Evolutionary conservation across 2,113 vertebrate genomes (phyloP).

Genomic region (Mustela lutreola): DNA sequence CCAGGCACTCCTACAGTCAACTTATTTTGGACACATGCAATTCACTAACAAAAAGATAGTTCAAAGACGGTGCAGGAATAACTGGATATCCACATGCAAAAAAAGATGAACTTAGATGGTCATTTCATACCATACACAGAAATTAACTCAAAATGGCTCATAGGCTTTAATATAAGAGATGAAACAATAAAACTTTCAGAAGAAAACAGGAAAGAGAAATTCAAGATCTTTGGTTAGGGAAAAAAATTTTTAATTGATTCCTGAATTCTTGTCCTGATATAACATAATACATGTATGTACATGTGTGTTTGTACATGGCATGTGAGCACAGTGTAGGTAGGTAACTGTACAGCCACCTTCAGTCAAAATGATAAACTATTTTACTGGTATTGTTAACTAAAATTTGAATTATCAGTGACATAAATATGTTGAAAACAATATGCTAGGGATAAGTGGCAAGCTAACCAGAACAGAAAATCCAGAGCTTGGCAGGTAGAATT

Average conservation of each 20-base stretch:
- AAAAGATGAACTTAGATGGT: neutral
- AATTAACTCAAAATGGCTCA: conserved; percentile 46
- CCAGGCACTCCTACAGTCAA: neutral
- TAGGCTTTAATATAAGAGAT: neutral
- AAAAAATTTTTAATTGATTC: neutral
- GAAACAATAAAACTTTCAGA: conserved; percentile 7
- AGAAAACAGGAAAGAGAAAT: conserved; percentile 13
- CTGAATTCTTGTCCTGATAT: conserved; percentile 39
- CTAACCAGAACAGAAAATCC: conserved; percentile 57
- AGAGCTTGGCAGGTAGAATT: conserved; percentile 70
- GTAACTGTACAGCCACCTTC: neutral
- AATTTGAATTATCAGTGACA: conserved; percentile 74
- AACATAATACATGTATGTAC: neutral
- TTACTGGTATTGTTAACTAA: neutral
- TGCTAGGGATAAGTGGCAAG: conserved; percentile 71
- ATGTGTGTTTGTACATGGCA: neutral
- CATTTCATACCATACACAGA: neutral
- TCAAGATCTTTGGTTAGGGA: conserved; percentile 34
- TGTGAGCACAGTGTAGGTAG: neutral
- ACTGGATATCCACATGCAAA: neutral
- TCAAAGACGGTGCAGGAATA: neutral
- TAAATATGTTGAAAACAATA: conserved; percentile 73
- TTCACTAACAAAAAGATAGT: conserved; percentile 6
- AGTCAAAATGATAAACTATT: conserved; percentile 32
- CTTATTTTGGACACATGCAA: conserved; percentile 25